Evolutionary conservation across 2,888 invertebrate species (phyloP).

Genomic region (Pheosia gnoma): DNA sequence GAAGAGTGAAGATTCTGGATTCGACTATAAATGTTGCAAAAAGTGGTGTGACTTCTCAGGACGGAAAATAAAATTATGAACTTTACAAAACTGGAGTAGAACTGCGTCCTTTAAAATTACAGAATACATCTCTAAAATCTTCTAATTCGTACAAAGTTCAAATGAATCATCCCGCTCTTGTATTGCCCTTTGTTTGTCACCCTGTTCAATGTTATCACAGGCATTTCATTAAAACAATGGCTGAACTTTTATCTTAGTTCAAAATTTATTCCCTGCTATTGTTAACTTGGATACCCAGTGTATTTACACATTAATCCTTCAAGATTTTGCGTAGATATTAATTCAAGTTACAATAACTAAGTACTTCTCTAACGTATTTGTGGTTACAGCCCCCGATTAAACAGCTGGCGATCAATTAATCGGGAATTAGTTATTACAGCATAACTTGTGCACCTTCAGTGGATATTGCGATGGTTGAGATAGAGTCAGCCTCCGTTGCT

Average conservation of each 20-base stretch:
- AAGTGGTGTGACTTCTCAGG: background rate
- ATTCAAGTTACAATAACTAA: too few species aligned
- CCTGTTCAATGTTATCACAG: conserved; percentile 9
- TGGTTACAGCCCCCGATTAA: background rate
- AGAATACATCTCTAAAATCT: background rate
- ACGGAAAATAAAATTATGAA: too few species aligned
- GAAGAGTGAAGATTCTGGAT: background rate
- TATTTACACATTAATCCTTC: conserved; percentile 1
- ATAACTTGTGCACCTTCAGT: conserved; percentile 6
- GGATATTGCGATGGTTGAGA: conserved; percentile 26
- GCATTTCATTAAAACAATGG: conserved; percentile 16
- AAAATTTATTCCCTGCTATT: conserved; percentile 13
- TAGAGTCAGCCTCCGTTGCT: conserved; percentile 30
- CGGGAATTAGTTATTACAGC: conserved; percentile 41
- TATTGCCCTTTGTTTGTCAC: conserved; percentile 4
- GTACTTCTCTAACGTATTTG: too few species aligned
- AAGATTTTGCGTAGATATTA: background rate
- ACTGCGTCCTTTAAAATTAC: background rate
- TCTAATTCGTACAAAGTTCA: background rate
- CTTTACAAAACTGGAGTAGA: too few species aligned
- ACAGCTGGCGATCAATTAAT: background rate
- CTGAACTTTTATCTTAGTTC: conserved; percentile 13
- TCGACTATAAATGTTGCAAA: background rate
- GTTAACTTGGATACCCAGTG: conserved; percentile 13
- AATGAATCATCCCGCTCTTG: conserved; percentile 6